Evolutionary conservation across 1,140 invertebrate genomes (phyloP).

Genomic region (Zophobas atratus): DNA sequence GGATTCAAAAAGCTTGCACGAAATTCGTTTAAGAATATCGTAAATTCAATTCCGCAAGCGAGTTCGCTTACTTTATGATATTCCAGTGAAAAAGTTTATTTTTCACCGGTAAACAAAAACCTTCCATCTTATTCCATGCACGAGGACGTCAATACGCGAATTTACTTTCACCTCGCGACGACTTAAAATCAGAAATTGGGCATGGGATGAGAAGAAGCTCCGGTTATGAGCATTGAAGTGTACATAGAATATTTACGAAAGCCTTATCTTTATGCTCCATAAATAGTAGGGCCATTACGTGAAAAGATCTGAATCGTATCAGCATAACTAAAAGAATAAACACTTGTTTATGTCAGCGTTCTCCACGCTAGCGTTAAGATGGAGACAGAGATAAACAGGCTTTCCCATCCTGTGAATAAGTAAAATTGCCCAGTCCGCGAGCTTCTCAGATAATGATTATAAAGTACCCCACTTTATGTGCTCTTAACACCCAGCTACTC

Average conservation of each 20-base stretch:
- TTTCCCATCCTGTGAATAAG: conserved; percentile 54
- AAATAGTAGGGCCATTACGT: conserved; percentile 31
- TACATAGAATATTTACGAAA: conserved; percentile 30
- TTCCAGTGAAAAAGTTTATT: conserved; percentile 9
- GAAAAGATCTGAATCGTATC: conserved; percentile 46
- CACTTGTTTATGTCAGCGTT: conserved; percentile 51
- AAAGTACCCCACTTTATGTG: conserved; percentile 59
- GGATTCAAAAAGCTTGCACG: conserved; percentile 28
- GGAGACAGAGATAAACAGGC: conserved; percentile 57
- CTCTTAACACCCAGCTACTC: conserved; percentile 57
- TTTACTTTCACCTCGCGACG: neutral
- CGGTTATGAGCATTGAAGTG: neutral
- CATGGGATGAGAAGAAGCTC: too few relatives aligned
- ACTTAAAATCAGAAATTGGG: too few relatives aligned
- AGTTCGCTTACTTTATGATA: conserved; percentile 30
- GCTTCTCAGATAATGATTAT: conserved; percentile 60
- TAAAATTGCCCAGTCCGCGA: conserved; percentile 59
- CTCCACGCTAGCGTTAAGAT: conserved; percentile 47
- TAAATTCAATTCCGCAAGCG: conserved; percentile 26
- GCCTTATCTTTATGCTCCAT: conserved; percentile 44
- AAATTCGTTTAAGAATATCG: conserved; percentile 27
- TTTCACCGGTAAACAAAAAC: conserved; percentile 3
- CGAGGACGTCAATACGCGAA: neutral
- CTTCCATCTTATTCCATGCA: neutral
- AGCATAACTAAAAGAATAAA: conserved; percentile 52